Percentiles rank a stretch among this genome's conserved stretches.
Evolutionary conservation across 2,797 vertebrate genomes (phyloP).

Genomic region (Tiaroga cobitis): DNA sequence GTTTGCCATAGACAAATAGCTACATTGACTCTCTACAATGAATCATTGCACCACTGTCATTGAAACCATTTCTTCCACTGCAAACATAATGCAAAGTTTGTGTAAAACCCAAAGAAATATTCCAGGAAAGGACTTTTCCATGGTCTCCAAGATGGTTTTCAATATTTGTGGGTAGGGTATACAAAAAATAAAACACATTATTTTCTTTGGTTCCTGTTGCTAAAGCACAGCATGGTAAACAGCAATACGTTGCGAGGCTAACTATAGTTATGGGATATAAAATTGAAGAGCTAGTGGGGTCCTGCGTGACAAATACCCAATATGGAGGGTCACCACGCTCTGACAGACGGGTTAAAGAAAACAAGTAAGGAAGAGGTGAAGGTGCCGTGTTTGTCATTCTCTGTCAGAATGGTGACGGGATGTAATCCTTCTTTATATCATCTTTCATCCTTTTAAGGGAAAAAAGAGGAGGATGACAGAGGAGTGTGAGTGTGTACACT

Average conservation of each 20-base stretch:
- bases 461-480: background rate
- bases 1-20: constrained; percentile 1
- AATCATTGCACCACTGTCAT: constrained; percentile 33
- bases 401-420: constrained; percentile 1
- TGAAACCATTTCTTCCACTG: constrained; percentile 11
- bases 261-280: constrained; percentile 10
- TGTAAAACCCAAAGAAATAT: constrained; percentile 35
- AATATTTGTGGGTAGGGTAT: background rate
- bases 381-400: constrained; percentile 42
- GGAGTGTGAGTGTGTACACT: constrained; percentile 12
- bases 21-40: background rate
- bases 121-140: constrained; percentile 5
- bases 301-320: background rate
- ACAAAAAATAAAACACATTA: background rate
- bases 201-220: constrained; percentile 14
- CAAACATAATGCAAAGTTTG: constrained; percentile 16
- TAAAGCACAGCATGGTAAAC: constrained; percentile 19
- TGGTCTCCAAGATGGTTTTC: background rate
- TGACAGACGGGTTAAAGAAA: constrained; percentile 4
- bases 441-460: background rate
- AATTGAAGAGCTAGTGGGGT: background rate
- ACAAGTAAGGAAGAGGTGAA: constrained; percentile 8
- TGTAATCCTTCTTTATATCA: constrained; percentile 42
- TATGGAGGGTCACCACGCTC: constrained; percentile 1
- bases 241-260: background rate